These are phyloP conservation scores for Ophonus ardosiacus DNA, from an alignment of 2,888 invertebrate species.

Conservation along the genomic window DNA sequence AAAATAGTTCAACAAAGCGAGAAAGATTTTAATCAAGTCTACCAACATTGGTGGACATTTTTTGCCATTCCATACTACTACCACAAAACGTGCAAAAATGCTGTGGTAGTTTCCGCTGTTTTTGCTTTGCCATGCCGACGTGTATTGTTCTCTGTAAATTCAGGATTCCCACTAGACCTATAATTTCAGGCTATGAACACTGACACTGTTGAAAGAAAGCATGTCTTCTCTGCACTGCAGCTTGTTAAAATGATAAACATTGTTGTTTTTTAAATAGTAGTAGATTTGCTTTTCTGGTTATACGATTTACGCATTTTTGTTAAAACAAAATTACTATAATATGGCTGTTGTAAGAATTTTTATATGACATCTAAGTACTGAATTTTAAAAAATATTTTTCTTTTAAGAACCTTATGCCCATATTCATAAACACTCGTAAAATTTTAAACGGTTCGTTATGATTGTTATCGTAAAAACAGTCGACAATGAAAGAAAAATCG, in stretches of 20 bases:
- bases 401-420: no score
- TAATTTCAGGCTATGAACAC: slow-evolving; percentile 3
- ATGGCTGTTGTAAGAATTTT: no score
- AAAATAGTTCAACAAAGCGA: not conserved
- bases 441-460: no score
- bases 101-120: slow-evolving; percentile 20
- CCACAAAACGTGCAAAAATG: slow-evolving; percentile 12
- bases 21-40: slow-evolving; percentile 36
- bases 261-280: not conserved
- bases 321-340: no score
- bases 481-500: no score
- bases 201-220: slow-evolving; percentile 8
- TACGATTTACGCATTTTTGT: no score
- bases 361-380: no score
- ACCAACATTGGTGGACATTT: slow-evolving; percentile 8
- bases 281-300: not conserved
- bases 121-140: not conserved
- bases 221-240: not conserved
- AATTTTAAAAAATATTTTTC: no score
- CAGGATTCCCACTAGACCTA: slow-evolving; percentile 16
- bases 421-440: no score
- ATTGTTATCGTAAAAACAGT: no score
- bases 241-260: not conserved
- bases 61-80: slow-evolving; percentile 10
- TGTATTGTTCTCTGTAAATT: slow-evolving; percentile 29